Evolutionary conservation across 2,888 invertebrate species (phyloP).

Genomic region (Acleris sparsana): DNA sequence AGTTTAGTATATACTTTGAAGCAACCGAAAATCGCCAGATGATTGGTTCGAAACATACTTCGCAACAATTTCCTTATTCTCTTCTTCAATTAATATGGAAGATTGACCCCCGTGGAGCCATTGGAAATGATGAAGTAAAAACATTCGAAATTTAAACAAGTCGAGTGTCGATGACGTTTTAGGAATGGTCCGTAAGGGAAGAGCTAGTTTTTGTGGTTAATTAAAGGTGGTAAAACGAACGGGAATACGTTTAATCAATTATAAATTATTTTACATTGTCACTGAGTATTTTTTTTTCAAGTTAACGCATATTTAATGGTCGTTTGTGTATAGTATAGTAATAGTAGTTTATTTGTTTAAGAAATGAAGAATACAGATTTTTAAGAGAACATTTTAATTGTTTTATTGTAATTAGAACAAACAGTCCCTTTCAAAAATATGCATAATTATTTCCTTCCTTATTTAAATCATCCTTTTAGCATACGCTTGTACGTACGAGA

Average conservation of each 20-base stretch:
- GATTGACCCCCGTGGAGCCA: slow-evolving; percentile 18
- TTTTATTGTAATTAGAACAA: not conserved
- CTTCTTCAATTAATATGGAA: slow-evolving; percentile 8
- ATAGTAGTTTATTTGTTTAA: no score
- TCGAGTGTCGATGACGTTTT: slow-evolving; percentile 27
- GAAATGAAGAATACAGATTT: no score
- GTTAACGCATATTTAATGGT: no score
- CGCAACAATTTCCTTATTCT: slow-evolving; percentile 55
- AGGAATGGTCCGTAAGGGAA: slow-evolving; percentile 23
- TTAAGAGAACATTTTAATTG: no score
- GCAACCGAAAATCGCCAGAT: slow-evolving; percentile 43
- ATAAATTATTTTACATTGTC: not conserved
- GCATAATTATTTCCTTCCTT: slow-evolving; percentile 8
- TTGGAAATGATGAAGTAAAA: slow-evolving; percentile 14
- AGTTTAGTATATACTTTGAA: slow-evolving; percentile 14
- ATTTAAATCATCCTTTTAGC: slow-evolving; percentile 14
- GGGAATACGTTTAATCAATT: slow-evolving; percentile 9
- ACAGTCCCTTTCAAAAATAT: not conserved
- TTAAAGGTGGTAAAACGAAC: slow-evolving; percentile 19
- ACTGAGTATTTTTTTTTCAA: not conserved
- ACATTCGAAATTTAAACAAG: slow-evolving; percentile 22
- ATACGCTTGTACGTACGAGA: slow-evolving; percentile 28
- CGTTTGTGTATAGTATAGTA: no score
- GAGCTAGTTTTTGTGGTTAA: slow-evolving; percentile 16
- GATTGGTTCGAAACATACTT: slow-evolving; percentile 57